Percentiles rank a stretch among this genome's conserved stretches.
Conservation (phyloP, 2,797 vertebrate genomes). For the Betta splendens region DNA sequence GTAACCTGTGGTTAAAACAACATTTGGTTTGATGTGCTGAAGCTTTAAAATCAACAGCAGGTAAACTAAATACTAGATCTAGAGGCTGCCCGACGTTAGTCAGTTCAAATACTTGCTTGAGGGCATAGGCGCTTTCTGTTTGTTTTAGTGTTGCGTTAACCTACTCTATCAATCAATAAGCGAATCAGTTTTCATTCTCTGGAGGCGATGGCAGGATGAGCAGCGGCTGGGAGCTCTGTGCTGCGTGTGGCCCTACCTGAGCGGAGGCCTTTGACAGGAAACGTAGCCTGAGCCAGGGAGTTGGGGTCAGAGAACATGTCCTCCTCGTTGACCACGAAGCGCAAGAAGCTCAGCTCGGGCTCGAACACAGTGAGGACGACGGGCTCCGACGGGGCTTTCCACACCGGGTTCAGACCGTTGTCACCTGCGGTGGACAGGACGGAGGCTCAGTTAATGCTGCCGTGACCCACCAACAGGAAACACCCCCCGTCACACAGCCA, state of each 20-base stretch:
- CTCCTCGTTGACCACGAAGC: conserved; percentile 96
- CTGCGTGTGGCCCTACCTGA: conserved; percentile 82
- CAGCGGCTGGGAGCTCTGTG: no score
- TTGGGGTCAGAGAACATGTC: conserved; percentile 99
- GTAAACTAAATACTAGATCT: no score
- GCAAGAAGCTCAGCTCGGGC: conserved; percentile 90
- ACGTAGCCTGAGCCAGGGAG: conserved; percentile 95
- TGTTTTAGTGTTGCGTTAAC: no score
- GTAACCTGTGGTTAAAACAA: conserved; percentile 81
- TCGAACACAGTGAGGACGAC: conserved; percentile 89
- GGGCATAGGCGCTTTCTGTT: no score
- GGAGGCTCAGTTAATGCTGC: background rate
- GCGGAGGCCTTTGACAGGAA: conserved; percentile 92
- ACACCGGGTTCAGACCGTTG: conserved; percentile 94
- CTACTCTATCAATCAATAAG: no score
- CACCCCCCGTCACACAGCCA: no score
- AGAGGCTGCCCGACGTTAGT: no score
- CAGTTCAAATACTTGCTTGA: no score
- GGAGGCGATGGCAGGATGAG: no score
- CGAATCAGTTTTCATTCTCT: no score
- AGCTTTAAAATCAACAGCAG: no score
- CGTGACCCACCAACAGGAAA: no score
- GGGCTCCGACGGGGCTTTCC: conserved; percentile 84
- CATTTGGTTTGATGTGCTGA: background rate
- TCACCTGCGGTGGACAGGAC: conserved; percentile 81